Evolutionary conservation across 1,140 invertebrate species (phyloP), one percentile per base, ranked within the genome.

Genomic region (Antheraea pernyi): DNA sequence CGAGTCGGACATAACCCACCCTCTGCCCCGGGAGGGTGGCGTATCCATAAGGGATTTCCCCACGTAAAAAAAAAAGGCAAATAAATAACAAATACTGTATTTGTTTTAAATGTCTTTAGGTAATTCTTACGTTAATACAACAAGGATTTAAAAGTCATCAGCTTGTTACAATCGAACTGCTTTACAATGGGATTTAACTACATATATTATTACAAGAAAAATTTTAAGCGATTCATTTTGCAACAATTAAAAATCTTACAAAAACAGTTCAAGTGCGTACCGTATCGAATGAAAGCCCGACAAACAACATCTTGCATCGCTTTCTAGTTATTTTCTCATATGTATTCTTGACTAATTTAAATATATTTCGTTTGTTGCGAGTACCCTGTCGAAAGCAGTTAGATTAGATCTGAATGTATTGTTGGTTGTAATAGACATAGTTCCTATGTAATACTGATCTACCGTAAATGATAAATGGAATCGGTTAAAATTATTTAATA

Each of bases 271-370:
- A 53, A 53, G 46, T 53, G 46, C 46, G 80, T 88, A 90, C 88
- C 88, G 86, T 90, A 76, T 88, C 86, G 70, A 84, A 82, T 73
- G 88, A 77, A 74, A 88, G 83, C 71, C 78, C 70, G 65, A 36
- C 73, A 76, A 73, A 67, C 19, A 86, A 77, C 72, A 84, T 75
- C 85, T 88, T 88, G 86, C 86, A 88, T 69, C 75, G 81, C 78
- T 88, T 90, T 84, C 80, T 87, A 81, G 67, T 77, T 65, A 88
- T 77, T 80, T 72, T 85, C 68, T 80, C 75, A 75, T 73, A 86
- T 19, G 78, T 70, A 69, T 74, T 83, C 84, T 86, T 88, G 80
- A 88, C 70, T 59, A 80, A 74, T 81, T 68, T 83, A 77, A 82
- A 42, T 70, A 88, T 65, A 75, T 80, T 84, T 68, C 84, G 81